Evolutionary conservation across 2,113 vertebrate genomes (phyloP).

Genomic region (Alectura lathami): DNA sequence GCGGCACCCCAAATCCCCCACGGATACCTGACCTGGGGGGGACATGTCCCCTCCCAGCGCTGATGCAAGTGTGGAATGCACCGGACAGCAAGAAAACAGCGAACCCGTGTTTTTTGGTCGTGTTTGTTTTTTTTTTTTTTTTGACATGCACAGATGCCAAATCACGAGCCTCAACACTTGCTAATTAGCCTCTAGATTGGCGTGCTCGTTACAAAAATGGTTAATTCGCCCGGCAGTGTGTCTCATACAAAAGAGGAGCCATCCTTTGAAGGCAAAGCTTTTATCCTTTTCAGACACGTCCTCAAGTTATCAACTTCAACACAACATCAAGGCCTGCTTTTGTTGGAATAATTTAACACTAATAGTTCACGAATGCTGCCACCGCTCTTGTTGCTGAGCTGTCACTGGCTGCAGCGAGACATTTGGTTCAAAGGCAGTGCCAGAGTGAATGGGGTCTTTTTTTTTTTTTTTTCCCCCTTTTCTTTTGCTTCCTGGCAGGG

Average conservation of each 20-base stretch:
- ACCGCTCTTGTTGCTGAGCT: not conserved
- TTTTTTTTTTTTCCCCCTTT: not conserved
- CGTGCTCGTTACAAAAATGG: not conserved
- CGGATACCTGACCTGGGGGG: fast-evolving
- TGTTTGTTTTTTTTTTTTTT: not conserved
- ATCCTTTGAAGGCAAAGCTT: conserved; percentile 34
- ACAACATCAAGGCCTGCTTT: conserved; percentile 43
- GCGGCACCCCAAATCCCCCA: not conserved
- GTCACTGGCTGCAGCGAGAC: not conserved
- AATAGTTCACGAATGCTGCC: conserved; percentile 30
- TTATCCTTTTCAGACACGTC: conserved; percentile 42
- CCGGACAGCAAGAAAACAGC: not conserved
- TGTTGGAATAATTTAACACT: conserved; percentile 61
- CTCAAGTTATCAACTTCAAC: conserved; percentile 39
- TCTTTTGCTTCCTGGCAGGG: not conserved
- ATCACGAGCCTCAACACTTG: not conserved
- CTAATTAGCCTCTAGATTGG: not conserved
- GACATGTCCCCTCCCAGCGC: fast-evolving
- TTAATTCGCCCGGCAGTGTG: not conserved
- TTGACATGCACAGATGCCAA: not conserved
- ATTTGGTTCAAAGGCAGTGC: not conserved
- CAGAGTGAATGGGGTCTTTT: not conserved
- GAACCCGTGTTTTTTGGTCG: not conserved
- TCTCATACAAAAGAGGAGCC: not conserved
- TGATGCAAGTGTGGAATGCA: not conserved